Evolutionary conservation across 2,113 vertebrate species (phyloP).

Genomic region (Haliaeetus leucogaster): DNA sequence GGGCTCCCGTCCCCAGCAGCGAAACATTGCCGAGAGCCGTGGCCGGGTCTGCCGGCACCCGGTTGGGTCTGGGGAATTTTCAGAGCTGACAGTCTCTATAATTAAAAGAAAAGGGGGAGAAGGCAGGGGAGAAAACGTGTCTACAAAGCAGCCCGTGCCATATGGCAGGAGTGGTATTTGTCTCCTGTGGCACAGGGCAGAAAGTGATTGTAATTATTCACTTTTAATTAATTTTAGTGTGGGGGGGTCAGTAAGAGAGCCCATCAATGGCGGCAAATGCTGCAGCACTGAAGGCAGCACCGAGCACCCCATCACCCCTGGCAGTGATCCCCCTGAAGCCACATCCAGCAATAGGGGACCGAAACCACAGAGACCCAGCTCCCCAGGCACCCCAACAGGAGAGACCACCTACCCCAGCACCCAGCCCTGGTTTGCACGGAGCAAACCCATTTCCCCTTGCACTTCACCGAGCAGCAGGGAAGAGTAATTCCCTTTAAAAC

Average conservation of each 20-base stretch:
- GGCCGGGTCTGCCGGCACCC: fast-evolving
- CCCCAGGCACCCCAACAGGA: not conserved
- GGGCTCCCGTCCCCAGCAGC: not conserved
- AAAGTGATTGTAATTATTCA: not conserved
- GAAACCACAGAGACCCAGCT: not conserved
- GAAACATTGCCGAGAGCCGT: fast-evolving
- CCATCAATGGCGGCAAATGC: fast-evolving
- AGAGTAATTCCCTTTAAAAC: not conserved
- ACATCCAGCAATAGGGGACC: not conserved
- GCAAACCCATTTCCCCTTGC: not conserved
- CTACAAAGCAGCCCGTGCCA: not conserved
- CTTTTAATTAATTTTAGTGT: not conserved
- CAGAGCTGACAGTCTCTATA: not conserved
- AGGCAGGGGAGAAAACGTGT: fast-evolving
- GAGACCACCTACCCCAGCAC: not conserved
- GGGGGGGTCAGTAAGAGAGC: not conserved
- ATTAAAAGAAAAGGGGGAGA: not conserved
- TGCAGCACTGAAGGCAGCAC: not conserved
- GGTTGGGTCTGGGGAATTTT: fast-evolving
- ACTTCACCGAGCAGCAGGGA: fast-evolving
- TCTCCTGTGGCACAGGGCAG: not conserved
- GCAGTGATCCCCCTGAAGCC: not conserved
- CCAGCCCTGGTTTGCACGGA: not conserved
- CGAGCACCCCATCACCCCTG: not conserved
- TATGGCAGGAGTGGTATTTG: not conserved